Conservation (phyloP, 2,113 vertebrate genomes). For the Hypocryptadius cinnamomeus region DNA sequence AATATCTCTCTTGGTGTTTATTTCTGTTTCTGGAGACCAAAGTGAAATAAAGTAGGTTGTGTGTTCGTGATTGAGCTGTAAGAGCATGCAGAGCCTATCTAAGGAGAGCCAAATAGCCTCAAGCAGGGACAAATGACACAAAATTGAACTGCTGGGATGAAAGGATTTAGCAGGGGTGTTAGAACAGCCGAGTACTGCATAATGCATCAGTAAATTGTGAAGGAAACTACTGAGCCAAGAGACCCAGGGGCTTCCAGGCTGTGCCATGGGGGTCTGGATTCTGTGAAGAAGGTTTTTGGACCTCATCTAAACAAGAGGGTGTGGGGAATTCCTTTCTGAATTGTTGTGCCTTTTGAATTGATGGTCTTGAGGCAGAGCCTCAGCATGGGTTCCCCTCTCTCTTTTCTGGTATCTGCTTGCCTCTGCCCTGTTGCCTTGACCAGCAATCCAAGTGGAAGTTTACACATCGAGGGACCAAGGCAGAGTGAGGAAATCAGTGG, state of each 20-base stretch:
- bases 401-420: background rate
- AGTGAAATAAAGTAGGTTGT: background rate
- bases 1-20: background rate
- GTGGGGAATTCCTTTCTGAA: background rate
- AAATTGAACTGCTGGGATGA: background rate
- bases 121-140: background rate
- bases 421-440: background rate
- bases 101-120: background rate
- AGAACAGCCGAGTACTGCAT: background rate
- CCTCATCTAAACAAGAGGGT: fast-evolving
- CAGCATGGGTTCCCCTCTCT: fast-evolving
- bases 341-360: background rate
- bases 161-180: background rate
- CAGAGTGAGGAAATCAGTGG: background rate
- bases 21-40: background rate
- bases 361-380: too few species aligned
- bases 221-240: background rate
- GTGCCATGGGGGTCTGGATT: fast-evolving
- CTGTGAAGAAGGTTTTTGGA: background rate
- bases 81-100: background rate
- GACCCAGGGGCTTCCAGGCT: fast-evolving
- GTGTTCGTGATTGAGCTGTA: background rate
- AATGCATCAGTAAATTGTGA: background rate
- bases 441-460: background rate
- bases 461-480: background rate